Percentiles rank a stretch among this genome's conserved stretches.
These are phyloP conservation scores for Parnassius mnemosyne DNA, from an alignment of 2,888 invertebrate genomes.

Conservation along the genomic window DNA sequence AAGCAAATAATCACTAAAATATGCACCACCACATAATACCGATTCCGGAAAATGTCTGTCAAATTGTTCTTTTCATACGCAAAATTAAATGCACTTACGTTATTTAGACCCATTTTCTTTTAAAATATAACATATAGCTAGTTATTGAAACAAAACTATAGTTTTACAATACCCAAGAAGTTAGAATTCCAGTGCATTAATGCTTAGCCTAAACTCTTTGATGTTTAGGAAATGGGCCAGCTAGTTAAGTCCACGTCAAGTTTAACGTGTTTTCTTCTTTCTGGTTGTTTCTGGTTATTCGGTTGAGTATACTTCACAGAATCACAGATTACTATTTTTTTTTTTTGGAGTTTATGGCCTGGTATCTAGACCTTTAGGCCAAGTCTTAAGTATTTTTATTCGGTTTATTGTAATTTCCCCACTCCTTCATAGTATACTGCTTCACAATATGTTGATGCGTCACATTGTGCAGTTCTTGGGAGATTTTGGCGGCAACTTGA, in stretches of 20 bases:
- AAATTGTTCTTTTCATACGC: constrained; percentile 39
- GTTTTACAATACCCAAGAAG: constrained; percentile 44
- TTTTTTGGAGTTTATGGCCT: no score
- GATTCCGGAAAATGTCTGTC: constrained; percentile 50
- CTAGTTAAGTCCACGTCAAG: constrained; percentile 68
- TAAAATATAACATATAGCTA: constrained; percentile 53
- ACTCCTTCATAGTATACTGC: no score
- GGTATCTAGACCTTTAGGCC: no score
- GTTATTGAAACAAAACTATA: constrained; percentile 41
- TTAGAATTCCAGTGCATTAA: constrained; percentile 50
- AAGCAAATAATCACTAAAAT: constrained; percentile 31
- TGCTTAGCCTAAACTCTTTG: constrained; percentile 47
- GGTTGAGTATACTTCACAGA: no score
- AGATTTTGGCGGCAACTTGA: no score
- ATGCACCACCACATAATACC: constrained; percentile 41
- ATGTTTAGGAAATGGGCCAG: constrained; percentile 63
- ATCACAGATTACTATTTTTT: no score
- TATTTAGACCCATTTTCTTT: constrained; percentile 56
- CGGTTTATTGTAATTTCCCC: no score
- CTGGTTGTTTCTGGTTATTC: constrained; percentile 53
- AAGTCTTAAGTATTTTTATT: no score
- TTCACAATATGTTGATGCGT: no score
- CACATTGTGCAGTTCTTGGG: no score
- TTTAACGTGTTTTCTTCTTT: constrained; percentile 79
- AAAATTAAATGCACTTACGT: constrained; percentile 66